Conservation (phyloP, 2,797 vertebrate genomes). For the Anas flavirostris region DNA sequence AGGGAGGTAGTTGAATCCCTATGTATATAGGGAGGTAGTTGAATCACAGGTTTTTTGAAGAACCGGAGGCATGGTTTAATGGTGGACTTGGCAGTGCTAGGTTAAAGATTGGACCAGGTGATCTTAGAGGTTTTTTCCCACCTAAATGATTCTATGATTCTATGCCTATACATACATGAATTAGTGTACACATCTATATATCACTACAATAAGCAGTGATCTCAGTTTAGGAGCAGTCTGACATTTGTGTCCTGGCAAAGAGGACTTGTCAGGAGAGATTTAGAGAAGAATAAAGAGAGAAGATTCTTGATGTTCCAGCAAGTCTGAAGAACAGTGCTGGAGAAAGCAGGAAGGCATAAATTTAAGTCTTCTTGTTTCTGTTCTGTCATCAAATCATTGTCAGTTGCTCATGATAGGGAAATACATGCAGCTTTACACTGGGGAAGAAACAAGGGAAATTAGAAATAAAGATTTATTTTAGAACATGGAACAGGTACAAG, state of each 20-base stretch:
- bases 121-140: too few relatives aligned
- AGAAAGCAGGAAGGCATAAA: neutral
- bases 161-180: neutral
- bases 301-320: neutral
- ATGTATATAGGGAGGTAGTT: too few relatives aligned
- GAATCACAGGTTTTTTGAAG: too few relatives aligned
- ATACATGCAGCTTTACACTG: neutral
- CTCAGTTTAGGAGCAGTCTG: neutral
- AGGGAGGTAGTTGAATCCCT: too few relatives aligned
- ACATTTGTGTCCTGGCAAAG: neutral
- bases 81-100: too few relatives aligned
- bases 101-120: too few relatives aligned
- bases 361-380: neutral
- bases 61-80: too few relatives aligned
- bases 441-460: neutral
- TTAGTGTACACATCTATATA: accelerated
- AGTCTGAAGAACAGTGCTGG: neutral
- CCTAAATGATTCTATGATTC: too few relatives aligned
- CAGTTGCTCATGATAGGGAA: neutral
- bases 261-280: neutral
- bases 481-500: neutral
- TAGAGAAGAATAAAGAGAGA: neutral
- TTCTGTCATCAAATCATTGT: neutral
- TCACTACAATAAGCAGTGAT: neutral
- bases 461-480: constrained; percentile 21